phyloP scores from a whole-genome alignment of 2,888 invertebrate species.

The Dasypolia templi region DNA sequence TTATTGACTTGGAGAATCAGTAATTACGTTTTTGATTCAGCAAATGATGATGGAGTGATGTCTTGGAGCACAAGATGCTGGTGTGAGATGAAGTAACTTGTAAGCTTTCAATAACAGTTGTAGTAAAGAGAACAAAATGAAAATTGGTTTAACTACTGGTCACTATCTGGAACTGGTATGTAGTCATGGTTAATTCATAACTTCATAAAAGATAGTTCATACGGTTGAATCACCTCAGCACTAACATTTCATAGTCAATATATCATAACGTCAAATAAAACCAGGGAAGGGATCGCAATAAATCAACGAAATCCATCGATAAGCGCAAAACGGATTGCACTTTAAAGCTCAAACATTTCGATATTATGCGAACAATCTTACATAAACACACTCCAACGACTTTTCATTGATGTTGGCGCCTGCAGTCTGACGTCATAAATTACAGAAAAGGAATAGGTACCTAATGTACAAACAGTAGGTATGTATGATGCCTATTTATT shows the following conservation, averaged over 20 bases:
- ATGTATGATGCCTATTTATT: not conserved
- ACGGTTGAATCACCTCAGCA: constrained; percentile 73
- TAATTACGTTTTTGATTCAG: constrained; percentile 59
- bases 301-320: constrained; percentile 81
- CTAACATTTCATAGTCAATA: constrained; percentile 73
- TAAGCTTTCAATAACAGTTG: not conserved
- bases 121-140: not conserved
- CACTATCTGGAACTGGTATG: constrained; percentile 1
- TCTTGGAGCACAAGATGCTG: constrained; percentile 14
- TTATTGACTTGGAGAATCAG: constrained; percentile 62
- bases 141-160: constrained; percentile 1
- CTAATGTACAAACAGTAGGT: not conserved
- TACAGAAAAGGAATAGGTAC: constrained; percentile 10
- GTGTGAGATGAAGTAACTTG: constrained; percentile 1
- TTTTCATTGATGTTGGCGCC: constrained; percentile 53
- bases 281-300: constrained; percentile 82
- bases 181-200: constrained; percentile 44
- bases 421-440: constrained; percentile 33
- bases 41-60: constrained; percentile 44
- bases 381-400: constrained; percentile 48
- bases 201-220: constrained; percentile 42
- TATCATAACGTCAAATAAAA: constrained; percentile 79
- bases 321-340: constrained; percentile 78
- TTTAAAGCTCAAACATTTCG: constrained; percentile 71
- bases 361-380: constrained; percentile 59